These are phyloP conservation scores for Clarias magur DNA, from an alignment of 2,113 vertebrate genomes.

Conservation along the genomic window DNA sequence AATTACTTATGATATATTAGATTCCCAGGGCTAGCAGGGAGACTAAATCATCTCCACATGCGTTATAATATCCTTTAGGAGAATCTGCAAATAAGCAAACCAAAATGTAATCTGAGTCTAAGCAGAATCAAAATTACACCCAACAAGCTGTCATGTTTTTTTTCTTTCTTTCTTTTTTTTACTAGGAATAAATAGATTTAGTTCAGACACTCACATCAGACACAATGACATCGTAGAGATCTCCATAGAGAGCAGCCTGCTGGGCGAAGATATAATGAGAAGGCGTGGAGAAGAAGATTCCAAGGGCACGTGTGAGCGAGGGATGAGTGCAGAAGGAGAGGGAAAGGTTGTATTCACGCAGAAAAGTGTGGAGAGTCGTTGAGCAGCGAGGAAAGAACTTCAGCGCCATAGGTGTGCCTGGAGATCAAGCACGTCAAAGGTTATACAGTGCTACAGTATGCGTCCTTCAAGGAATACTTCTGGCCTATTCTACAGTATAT, in stretches of 20 bases:
- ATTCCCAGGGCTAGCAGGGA: not conserved
- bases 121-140: not conserved
- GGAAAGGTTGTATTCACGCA: conserved; percentile 87
- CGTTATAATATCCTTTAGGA: not conserved
- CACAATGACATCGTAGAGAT: conserved; percentile 85
- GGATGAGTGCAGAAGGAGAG: conserved; percentile 84
- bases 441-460: not conserved
- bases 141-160: not conserved
- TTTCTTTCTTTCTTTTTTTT: not conserved
- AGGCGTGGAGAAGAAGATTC: conserved; percentile 82
- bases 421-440: conserved; percentile 17
- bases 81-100: conserved; percentile 2
- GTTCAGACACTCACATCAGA: conserved; percentile 67
- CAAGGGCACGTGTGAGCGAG: conserved; percentile 79
- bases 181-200: not conserved
- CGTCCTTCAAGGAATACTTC: not conserved
- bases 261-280: conserved; percentile 85
- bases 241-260: conserved; percentile 82
- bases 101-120: not conserved
- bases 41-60: conserved; percentile 6
- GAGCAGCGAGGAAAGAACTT: conserved; percentile 81
- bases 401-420: conserved; percentile 84
- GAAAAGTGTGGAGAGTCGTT: conserved; percentile 76
- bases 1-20: not conserved
- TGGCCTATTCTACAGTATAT: not conserved